These are phyloP conservation scores for Drosophila melanogaster DNA, from an alignment of 1,140 invertebrate species.

Conservation along the genomic window DNA sequence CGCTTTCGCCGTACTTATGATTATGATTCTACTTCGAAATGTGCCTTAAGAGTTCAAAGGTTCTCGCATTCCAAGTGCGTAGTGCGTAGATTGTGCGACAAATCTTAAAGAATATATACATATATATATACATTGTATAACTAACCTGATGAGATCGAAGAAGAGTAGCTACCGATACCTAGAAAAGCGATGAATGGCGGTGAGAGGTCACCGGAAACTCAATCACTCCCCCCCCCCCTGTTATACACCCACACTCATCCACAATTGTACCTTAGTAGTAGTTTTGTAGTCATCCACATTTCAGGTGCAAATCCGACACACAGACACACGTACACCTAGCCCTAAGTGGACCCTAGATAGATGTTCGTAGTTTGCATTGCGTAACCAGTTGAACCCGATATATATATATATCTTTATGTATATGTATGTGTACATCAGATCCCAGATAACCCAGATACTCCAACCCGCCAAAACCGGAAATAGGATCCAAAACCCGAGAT, in stretches of 20 bases:
- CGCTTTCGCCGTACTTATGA: constrained; percentile 44
- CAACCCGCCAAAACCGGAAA: constrained; percentile 7
- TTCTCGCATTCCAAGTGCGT: constrained; percentile 42
- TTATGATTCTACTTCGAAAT: constrained; percentile 63
- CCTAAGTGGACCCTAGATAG: constrained; percentile 28
- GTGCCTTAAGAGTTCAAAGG: constrained; percentile 77
- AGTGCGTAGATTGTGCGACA: constrained; percentile 43
- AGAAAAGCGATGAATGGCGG: background rate
- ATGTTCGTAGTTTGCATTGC: constrained; percentile 62
- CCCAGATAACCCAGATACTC: background rate
- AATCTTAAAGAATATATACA: constrained; percentile 26
- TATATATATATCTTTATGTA: background rate
- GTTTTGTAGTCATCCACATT: constrained; percentile 70
- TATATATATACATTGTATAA: constrained; percentile 3
- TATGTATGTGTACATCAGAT: no score
- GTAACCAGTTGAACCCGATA: constrained; percentile 20
- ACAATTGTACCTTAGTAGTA: constrained; percentile 78
- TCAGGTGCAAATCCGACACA: constrained; percentile 26
- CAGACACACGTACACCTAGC: constrained; percentile 20
- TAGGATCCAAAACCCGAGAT: constrained; percentile 9
- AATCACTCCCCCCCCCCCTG: background rate
- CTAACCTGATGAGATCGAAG: constrained; percentile 22
- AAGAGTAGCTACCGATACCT: constrained; percentile 33
- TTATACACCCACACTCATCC: constrained; percentile 30
- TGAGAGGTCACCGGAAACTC: background rate